Evolutionary conservation across 2,113 vertebrate genomes (phyloP).

Genomic region (Urocynchramus pylzowi): DNA sequence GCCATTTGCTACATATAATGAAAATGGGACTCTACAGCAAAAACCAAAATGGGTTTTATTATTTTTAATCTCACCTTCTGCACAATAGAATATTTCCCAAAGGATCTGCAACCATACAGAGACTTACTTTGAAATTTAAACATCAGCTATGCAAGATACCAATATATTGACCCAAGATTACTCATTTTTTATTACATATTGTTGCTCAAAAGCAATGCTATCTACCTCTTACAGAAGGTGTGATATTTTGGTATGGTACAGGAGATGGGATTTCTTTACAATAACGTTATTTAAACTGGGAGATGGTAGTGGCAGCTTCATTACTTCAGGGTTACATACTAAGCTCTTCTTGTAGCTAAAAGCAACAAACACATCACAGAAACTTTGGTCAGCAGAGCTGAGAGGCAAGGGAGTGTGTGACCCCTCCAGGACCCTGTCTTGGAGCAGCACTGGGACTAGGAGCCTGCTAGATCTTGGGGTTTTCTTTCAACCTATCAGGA

Average conservation of each 20-base stretch:
- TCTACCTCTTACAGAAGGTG: neutral
- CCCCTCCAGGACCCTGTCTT: neutral
- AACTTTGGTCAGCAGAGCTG: neutral
- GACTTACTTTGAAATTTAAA: neutral
- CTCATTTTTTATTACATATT: neutral
- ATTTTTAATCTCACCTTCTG: neutral
- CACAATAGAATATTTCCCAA: neutral
- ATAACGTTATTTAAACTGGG: neutral
- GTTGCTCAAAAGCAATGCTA: neutral
- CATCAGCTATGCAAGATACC: neutral
- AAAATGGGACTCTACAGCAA: neutral
- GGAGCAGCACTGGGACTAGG: neutral
- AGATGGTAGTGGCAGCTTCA: neutral
- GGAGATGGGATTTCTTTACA: neutral
- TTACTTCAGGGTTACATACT: neutral
- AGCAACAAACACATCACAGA: neutral
- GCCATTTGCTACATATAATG: neutral
- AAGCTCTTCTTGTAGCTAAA: neutral
- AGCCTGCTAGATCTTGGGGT: neutral
- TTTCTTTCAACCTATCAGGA: neutral
- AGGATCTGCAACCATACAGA: neutral
- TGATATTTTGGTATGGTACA: neutral
- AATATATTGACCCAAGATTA: neutral
- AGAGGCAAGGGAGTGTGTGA: neutral
- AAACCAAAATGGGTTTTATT: neutral